Conservation (phyloP, 2,797 vertebrate species). For the Pseudochirops cupreus region DNA sequence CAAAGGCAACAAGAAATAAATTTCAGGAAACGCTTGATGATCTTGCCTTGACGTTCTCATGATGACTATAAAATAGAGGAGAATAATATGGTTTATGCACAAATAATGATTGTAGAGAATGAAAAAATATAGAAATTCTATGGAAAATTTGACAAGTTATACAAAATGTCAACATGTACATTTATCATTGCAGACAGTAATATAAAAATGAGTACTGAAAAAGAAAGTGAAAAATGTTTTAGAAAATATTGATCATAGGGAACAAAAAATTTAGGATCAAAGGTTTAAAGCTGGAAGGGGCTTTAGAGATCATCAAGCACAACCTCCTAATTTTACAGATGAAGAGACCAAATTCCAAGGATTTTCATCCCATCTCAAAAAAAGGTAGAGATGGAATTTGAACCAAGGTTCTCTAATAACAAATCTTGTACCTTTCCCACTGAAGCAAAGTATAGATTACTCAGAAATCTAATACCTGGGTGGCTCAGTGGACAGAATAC, state of each 20-base stretch:
- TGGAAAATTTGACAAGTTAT: too few species aligned
- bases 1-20: too few species aligned
- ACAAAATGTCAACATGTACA: too few species aligned
- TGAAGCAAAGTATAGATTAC: neutral
- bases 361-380: neutral
- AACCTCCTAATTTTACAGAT: neutral
- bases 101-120: too few species aligned
- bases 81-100: too few species aligned
- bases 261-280: neutral
- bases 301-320: neutral
- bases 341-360: neutral
- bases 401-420: neutral
- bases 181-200: too few species aligned
- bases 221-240: neutral
- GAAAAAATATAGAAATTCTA: too few species aligned
- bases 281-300: neutral
- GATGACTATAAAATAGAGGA: too few species aligned
- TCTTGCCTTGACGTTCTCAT: too few species aligned
- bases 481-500: neutral
- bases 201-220: neutral
- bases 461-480: neutral
- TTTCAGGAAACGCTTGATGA: too few species aligned
- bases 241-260: neutral
- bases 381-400: neutral
- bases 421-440: neutral